A percentile compares a stretch with the other conserved stretches of the same genome.
These are phyloP conservation scores for Erythrocercus mccallii DNA, from an alignment of 2,113 vertebrate species.

Conservation along the genomic window DNA sequence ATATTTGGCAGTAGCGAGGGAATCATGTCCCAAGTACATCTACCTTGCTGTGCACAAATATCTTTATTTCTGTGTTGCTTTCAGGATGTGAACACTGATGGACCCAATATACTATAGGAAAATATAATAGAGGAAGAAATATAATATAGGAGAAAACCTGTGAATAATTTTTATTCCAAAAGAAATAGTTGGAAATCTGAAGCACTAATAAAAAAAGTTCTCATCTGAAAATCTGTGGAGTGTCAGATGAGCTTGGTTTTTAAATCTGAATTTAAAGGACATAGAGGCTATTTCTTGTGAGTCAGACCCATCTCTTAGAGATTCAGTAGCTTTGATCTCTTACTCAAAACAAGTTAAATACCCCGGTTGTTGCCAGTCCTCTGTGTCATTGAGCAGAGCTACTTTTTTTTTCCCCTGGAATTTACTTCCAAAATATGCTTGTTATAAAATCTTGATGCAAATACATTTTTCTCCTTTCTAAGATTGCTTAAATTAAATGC, in stretches of 20 bases:
- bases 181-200: background rate
- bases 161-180: background rate
- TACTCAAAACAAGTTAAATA: background rate
- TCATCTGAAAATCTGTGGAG: background rate
- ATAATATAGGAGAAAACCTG: background rate
- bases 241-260: background rate
- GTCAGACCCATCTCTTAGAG: background rate
- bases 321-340: constrained; percentile 9
- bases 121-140: too few species aligned
- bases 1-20: background rate
- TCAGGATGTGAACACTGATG: background rate
- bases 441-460: background rate
- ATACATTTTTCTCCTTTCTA: background rate
- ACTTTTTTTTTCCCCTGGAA: background rate
- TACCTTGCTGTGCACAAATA: background rate
- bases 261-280: background rate
- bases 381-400: background rate
- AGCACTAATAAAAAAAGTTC: background rate
- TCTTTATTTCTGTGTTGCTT: background rate
- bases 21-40: background rate
- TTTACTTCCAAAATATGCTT: background rate
- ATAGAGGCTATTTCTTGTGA: background rate
- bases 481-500: background rate
- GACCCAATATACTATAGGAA: too few species aligned
- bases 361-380: background rate